Conservation (phyloP, 2,888 invertebrate genomes). For the Corbicula japonica region DNA sequence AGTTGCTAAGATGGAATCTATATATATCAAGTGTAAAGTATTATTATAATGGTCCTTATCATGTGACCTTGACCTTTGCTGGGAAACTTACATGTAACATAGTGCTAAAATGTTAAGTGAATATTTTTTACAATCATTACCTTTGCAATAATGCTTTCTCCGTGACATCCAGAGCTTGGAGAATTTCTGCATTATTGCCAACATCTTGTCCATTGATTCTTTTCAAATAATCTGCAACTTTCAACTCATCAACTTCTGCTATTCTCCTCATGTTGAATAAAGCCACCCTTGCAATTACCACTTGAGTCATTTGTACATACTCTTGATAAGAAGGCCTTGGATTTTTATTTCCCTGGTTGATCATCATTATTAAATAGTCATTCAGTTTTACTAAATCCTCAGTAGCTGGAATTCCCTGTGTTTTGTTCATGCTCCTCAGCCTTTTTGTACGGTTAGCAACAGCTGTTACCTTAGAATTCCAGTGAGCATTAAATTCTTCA, state of each 20-base stretch:
- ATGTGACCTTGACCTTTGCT: too few species aligned
- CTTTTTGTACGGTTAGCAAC: conserved; percentile 31
- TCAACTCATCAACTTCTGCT: conserved; percentile 26
- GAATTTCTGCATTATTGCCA: background rate
- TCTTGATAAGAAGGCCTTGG: conserved; percentile 3
- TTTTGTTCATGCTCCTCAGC: conserved; percentile 35
- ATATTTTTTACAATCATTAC: too few species aligned
- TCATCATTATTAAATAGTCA: background rate
- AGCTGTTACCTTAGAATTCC: conserved; percentile 37
- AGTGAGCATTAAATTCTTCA: conserved; percentile 36
- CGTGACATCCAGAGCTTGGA: background rate
- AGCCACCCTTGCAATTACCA: conserved; percentile 20
- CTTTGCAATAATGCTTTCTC: background rate
- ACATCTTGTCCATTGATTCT: background rate
- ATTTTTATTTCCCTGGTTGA: background rate
- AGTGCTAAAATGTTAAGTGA: too few species aligned
- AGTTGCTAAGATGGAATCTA: too few species aligned
- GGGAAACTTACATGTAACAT: too few species aligned
- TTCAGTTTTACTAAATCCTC: conserved; percentile 28
- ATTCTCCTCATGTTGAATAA: conserved; percentile 37
- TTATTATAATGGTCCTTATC: too few species aligned
- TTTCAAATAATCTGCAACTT: conserved; percentile 6
- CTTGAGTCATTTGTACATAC: conserved; percentile 4
- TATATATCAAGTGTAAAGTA: too few species aligned
- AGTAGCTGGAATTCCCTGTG: conserved; percentile 30